Evolutionary conservation across 2,113 vertebrate species (phyloP), one percentile per base, ranked within the genome.

Genomic region (Neoarius graeffei): DNA sequence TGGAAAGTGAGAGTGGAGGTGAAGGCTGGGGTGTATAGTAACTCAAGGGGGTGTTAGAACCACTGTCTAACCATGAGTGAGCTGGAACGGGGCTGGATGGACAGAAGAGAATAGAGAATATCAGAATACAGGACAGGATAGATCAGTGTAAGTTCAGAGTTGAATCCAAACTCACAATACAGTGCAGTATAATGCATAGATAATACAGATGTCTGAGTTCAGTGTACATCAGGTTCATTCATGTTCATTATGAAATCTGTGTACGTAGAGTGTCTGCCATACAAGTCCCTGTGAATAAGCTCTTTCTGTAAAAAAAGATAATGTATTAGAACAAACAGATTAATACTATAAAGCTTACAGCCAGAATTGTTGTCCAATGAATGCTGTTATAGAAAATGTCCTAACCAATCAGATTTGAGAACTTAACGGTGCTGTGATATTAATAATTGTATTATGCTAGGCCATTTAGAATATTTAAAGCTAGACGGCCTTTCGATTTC

Each of bases 1-100:
- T 89, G 6, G 87, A 91, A 80, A 95, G 95, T 20, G 95, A 89
- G 56, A 90, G 92, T 7, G 94, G 92, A 30, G 94, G 93, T 4
- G 94, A 95, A 8, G 93, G 88, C 19, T 93, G 94, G 0, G 91
- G 89, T 17, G 89, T 90, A 54, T 90, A 93, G 1, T 88, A 88
- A 87, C 91, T 93, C 60, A 91, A 83, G 50, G 94, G 91, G 89
- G 81, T 90, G 25, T 92, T 91, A 57, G 92, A 93, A 73, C 66
- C 89, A 76, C 93, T 90, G 0, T 93, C 92, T 92, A 94, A 94
- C 79, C 88, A 90, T 13, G 83, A 87, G 79, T 89, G 85, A 85
- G 79, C 85, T 8, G 92, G 91, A 89, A 92, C 95, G 81, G 93
- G 88, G 86, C 94, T 94, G 89, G 1, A 80, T n/a, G 50, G 35